phyloP scores from a whole-genome alignment of 2,888 invertebrate species.

The Taphrorychus bicolor region DNA sequence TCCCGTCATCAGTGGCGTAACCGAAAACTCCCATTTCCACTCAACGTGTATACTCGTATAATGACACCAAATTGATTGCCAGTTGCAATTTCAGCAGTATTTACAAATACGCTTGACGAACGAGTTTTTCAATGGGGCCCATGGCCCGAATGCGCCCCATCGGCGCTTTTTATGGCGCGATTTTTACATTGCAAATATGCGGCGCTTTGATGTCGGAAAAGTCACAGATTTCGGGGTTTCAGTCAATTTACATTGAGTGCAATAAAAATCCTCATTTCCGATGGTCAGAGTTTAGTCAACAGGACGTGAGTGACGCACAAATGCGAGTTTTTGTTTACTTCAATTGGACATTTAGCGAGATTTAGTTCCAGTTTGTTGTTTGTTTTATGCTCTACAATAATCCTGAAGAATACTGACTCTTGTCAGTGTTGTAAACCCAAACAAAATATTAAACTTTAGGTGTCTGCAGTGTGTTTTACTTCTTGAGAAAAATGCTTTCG shows the following conservation, averaged over 20 bases:
- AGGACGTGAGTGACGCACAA: not conserved
- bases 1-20: not conserved
- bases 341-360: too few species aligned
- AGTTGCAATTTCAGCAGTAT: constrained; percentile 11
- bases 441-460: too few species aligned
- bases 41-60: not conserved
- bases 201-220: constrained; percentile 12
- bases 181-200: constrained; percentile 17
- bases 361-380: too few species aligned
- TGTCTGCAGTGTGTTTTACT: too few species aligned
- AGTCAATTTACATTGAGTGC: constrained; percentile 12
- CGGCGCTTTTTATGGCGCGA: constrained; percentile 13
- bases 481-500: too few species aligned
- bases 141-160: constrained; percentile 8
- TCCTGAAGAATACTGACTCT: too few species aligned
- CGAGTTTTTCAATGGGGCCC: constrained; percentile 1
- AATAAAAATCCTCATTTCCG: constrained; percentile 1
- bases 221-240: constrained; percentile 6
- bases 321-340: not conserved
- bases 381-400: too few species aligned
- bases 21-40: not conserved
- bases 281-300: not conserved
- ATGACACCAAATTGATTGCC: not conserved
- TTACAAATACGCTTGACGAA: constrained; percentile 11
- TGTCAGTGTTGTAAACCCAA: too few species aligned